phyloP scores from a whole-genome alignment of 2,797 vertebrate species.

The Galago senegalensis region DNA sequence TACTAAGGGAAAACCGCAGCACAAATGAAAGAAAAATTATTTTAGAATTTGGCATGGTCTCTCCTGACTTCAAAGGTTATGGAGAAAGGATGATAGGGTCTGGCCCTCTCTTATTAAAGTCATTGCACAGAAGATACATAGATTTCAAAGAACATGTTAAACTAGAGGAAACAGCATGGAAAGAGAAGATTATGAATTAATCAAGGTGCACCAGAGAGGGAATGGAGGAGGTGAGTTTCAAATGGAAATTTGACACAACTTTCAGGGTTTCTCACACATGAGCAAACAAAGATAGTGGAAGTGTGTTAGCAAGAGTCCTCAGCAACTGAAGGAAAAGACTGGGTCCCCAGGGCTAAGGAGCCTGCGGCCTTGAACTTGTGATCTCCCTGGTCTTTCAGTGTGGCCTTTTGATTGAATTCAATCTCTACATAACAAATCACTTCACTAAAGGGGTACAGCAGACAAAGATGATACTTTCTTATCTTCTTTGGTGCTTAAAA shows the following conservation, averaged over 20 bases:
- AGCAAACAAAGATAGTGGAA: neutral
- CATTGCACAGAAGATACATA: neutral
- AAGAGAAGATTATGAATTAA: conserved; percentile 21
- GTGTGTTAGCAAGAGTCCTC: neutral
- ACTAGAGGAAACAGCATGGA: neutral
- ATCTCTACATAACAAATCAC: too few relatives aligned
- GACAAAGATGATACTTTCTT: too few relatives aligned
- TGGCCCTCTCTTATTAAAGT: conserved; percentile 13
- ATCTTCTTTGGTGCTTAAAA: too few relatives aligned
- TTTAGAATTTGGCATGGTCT: neutral
- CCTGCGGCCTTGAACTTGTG: too few relatives aligned
- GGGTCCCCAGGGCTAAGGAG: neutral
- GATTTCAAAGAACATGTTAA: neutral
- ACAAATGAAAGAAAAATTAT: neutral
- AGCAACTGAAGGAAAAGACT: neutral
- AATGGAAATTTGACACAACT: neutral
- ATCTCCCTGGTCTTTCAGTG: too few relatives aligned
- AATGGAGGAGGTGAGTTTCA: neutral
- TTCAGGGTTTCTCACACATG: neutral
- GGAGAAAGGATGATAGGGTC: neutral
- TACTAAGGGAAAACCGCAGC: neutral
- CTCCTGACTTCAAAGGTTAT: neutral
- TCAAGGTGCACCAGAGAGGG: neutral
- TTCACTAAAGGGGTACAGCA: too few relatives aligned
- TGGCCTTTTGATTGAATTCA: too few relatives aligned